These are phyloP conservation scores for Felis catus DNA, from an alignment of 2,113 vertebrate genomes.

Conservation along the genomic window F.catus_Fca126_mat1.0 CM031415.1:105408501-105409000, in stretches of 20 bases:
- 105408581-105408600: background rate
- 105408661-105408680: background rate
- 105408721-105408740: background rate
- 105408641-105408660: background rate
- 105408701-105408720: background rate
- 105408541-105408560: background rate
- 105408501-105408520: background rate
- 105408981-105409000: too few relatives aligned
- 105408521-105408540: background rate
- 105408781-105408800: background rate
- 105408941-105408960: too few relatives aligned
- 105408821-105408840: background rate
- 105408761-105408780: background rate
- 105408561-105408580: background rate
- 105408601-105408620: background rate
- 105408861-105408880: too few relatives aligned
- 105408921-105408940: too few relatives aligned
- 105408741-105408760: background rate
- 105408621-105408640: fast-evolving
- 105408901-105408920: too few relatives aligned
- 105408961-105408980: too few relatives aligned
- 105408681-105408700: background rate
- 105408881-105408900: too few relatives aligned
- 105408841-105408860: background rate
- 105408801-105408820: background rate